Evolutionary conservation across 2,888 invertebrate genomes (phyloP), one percentile per base, ranked within the genome.

Genomic region (Laothoe populi): DNA sequence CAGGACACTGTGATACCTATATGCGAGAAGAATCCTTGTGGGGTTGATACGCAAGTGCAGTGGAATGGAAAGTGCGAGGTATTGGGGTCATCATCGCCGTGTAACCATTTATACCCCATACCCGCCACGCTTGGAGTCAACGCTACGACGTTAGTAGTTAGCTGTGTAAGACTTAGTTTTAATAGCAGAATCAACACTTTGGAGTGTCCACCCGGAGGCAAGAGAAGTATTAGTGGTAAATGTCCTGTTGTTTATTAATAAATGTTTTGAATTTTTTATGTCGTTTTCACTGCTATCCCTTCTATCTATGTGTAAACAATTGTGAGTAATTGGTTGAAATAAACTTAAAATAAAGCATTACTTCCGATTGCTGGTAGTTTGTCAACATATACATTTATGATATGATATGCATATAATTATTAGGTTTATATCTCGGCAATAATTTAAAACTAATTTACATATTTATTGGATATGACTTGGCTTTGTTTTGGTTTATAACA

Each of bases 11-110:
- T 92, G 0, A 86, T 94, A 46, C 95, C 96, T 0, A 83, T 88
- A 60, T 96, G 96, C 74, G 86, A 85, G 3, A 71, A 70, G 23
- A 96, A 96, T 86, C 94, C 95, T 0, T 96, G 96, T 74, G 66
- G 64, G 4, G 64, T 72, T 0, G 95, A 95, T 70, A 93, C 93
- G 0, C 71, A 75, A 31, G 94, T 94, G 0, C 67, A 70, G 10
- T 93, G 81, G 73, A 86, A 93, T 38, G 87, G 88, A 0, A 84
- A 82, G 38, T 95, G 95, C 71, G 90, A 92, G 64, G 67, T 61
- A 8, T 68, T 92, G 2, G 86, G 86, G 0, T 66, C 84, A 24
- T 66, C 69, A 0, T 82, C 81, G 0, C 87, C 94, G 0, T 95
- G 95, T 73, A 71, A 67, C 0, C 24, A 78, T 46, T 48, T 77